These are phyloP conservation scores for Morinoia aosen DNA, from an alignment of 2,888 invertebrate species.

Conservation along the genomic window DNA sequence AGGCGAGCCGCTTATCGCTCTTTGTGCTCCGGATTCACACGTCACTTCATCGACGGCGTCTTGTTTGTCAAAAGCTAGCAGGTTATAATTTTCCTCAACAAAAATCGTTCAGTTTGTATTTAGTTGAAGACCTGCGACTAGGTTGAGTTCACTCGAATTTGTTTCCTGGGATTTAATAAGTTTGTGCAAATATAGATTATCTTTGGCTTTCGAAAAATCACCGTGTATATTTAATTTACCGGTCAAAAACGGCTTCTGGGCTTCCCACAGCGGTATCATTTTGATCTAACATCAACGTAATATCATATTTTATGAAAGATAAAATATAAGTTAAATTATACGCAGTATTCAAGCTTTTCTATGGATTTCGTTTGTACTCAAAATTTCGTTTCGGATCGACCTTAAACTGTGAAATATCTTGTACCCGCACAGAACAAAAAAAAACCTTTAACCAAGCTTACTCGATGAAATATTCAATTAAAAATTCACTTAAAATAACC, in stretches of 20 bases:
- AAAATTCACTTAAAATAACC: background rate
- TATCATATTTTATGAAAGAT: background rate
- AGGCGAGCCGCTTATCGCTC: background rate
- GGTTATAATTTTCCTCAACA: background rate
- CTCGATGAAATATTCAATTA: background rate
- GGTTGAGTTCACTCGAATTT: background rate
- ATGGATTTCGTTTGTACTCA: background rate
- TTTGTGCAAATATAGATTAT: background rate
- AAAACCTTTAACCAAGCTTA: background rate
- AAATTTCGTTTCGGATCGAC: background rate
- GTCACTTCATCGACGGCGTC: constrained; percentile 12
- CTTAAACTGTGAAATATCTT: background rate
- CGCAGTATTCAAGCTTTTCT: background rate
- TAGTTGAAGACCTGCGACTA: background rate
- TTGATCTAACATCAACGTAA: background rate
- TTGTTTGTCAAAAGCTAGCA: background rate
- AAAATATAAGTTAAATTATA: background rate
- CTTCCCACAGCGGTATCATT: too few species aligned
- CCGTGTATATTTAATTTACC: too few species aligned
- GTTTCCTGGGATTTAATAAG: background rate
- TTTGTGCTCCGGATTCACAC: constrained; percentile 26
- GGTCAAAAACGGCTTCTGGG: too few species aligned
- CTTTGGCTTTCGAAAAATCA: background rate
- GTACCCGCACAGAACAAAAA: too few species aligned
- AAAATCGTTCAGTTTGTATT: background rate